These are phyloP conservation scores for Microplitis mediator DNA, from an alignment of 1,140 invertebrate genomes.

Conservation along the genomic window DNA sequence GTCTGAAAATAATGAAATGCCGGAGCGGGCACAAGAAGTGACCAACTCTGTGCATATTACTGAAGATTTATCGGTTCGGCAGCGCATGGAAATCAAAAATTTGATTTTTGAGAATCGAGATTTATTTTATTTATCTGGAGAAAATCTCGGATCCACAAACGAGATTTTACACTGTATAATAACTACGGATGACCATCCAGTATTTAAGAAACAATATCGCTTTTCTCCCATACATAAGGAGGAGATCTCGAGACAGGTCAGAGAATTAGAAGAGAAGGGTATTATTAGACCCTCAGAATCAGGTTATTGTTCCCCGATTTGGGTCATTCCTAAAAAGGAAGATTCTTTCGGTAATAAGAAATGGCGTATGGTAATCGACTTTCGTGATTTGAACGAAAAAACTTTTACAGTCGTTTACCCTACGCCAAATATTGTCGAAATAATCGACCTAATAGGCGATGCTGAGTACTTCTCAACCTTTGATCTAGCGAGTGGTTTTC, in stretches of 20 bases:
- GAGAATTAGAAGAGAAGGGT: constrained; percentile 36
- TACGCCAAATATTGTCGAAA: too few species aligned
- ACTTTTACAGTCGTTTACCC: too few species aligned
- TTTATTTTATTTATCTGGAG: not conserved
- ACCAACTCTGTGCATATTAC: not conserved
- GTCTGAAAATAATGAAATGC: not conserved
- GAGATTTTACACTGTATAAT: constrained; percentile 5
- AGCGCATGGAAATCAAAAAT: not conserved
- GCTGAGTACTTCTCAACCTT: too few species aligned
- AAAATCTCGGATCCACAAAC: not conserved
- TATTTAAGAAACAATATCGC: constrained; percentile 44
- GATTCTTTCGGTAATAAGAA: constrained; percentile 37
- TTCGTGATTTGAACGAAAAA: too few species aligned
- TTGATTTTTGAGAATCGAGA: not conserved
- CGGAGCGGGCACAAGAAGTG: not conserved
- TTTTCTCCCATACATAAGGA: constrained; percentile 46
- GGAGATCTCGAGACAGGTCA: constrained; percentile 48
- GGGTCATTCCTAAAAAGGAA: constrained; percentile 39
- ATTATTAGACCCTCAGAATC: constrained; percentile 45
- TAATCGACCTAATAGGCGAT: too few species aligned
- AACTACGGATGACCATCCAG: constrained; percentile 24
- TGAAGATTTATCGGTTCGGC: not conserved
- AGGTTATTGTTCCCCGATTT: constrained; percentile 53
- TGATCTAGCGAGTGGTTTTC: not conserved
- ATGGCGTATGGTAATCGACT: too few species aligned